Evolutionary conservation across 2,888 invertebrate genomes (phyloP), one percentile per base, ranked within the genome.

Genomic region (Tuberolachnus salignus): DNA sequence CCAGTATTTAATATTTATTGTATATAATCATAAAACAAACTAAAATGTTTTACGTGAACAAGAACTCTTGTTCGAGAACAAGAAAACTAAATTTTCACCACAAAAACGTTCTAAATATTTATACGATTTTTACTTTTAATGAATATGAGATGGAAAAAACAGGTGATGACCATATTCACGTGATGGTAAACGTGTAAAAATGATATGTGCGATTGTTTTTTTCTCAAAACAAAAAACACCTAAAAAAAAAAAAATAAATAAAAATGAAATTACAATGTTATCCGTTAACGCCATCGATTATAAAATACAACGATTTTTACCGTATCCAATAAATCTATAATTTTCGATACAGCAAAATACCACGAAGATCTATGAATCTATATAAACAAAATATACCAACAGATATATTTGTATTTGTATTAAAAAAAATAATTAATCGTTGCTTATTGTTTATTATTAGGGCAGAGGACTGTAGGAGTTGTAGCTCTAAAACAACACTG

Each of bases 151-250:
- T 87, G 89, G 19, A 86, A 84, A 81, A 82, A 84, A 14, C 82
- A 82, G 21, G 81, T 80, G 10, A 83, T 23, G 0, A 85, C 85
- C 64, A 86, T 86, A 80, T 86, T 84, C 14, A 86, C 84, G 83
- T 90, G 89, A 84, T 90, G 89, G 83, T 89, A 89, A 23, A 89
- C 88, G 83, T 90, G 89, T 19, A 88, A 86, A 82, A 88, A 88
- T 10, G 88, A 86, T 59, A 89, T 87, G 84, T 89, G 89, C 82
- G 86, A 88, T 83, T 87, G 86, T 83, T 89, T 89, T 84, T 89
- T 89, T 53, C 89, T 85, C 81, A 89, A 84, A 16, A 89, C 87
- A 84, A 89, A 89, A 83, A 89, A 88, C 81, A 87, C 83, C 88
- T 87, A 81, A 69, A 82, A 72, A 85, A 26, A 46, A 14, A 70